Conservation (phyloP, 2,888 invertebrate species). For the Aphidoletes aphidimyza region DNA sequence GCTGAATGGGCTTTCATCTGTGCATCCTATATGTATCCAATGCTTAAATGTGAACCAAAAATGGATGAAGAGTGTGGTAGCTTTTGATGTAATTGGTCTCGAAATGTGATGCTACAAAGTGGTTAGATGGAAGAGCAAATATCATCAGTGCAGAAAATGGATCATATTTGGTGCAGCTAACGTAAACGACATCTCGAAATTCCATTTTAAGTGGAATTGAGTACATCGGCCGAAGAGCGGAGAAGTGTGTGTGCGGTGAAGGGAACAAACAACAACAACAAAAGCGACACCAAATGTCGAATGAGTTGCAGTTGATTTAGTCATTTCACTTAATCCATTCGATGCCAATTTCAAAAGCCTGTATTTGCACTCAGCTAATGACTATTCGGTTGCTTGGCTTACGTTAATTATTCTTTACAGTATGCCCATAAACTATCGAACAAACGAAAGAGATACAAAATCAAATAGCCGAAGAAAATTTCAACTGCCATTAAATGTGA, state of each 20-base stretch:
- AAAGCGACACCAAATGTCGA: not conserved
- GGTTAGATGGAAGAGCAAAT: not conserved
- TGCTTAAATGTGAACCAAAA: not conserved
- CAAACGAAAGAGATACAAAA: not conserved
- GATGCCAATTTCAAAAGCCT: conserved; percentile 45
- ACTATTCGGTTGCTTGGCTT: conserved; percentile 3
- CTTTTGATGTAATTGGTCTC: conserved; percentile 46
- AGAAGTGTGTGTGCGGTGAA: not conserved
- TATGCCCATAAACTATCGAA: not conserved
- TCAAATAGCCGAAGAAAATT: not conserved
- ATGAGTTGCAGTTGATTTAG: not conserved
- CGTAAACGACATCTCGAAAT: not conserved
- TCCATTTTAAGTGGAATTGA: not conserved
- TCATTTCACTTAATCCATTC: conserved; percentile 30
- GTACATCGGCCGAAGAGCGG: not conserved
- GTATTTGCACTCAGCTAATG: conserved; percentile 14
- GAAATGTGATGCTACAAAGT: conserved; percentile 8
- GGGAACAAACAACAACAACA: not conserved
- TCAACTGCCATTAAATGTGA: not conserved
- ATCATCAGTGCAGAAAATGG: not conserved
- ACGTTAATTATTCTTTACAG: not conserved
- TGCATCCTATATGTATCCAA: too few relatives aligned
- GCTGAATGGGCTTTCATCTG: not conserved
- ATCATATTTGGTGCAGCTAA: not conserved
- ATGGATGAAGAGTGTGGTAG: too few relatives aligned